Evolutionary conservation across 2,113 vertebrate genomes (phyloP), one percentile per base, ranked within the genome.

Genomic region (Tragulus kanchil): DNA sequence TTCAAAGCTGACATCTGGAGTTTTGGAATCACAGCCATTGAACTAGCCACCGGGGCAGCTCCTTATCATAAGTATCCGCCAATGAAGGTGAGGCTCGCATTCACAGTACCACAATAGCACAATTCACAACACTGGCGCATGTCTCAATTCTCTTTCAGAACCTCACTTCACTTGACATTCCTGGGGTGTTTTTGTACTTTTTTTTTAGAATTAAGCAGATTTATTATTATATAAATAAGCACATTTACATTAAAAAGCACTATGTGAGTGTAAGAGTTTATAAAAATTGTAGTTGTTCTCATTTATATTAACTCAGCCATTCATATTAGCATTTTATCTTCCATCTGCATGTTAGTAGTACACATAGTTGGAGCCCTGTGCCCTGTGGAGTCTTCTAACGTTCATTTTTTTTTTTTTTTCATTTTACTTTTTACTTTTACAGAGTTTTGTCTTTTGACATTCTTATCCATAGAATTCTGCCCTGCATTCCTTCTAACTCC

Each of bases 1-100:
- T 99, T 99, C 98, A 99, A 99, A 98, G 99, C 99, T 48, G 99
- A 99, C 97, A 99, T 99, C 98, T 99, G 99, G 99, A 99, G 99
- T 98, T 99, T 99, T 97, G 99, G 99, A n/a, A 99, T 99, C 97
- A 99, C 99, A 16, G 99, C 99, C 54, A 99, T 99, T 4, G 99
- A 99, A 96, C 97, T 99, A 95, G 99, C 99, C 56, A 99, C 99
- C 0, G 99, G 99, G 65, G 99, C 99, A 11, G 99, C 99, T 90
- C 99, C 99, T 50, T 99, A 99, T 96, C 99, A 99, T 98, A 99
- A 99, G 98, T 99, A 99, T 79, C 99, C 99, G 0, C 99, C 99
- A 0, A 99, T 99, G 99, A 99, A 99, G 99, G 99, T 99, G 78
- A 98, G 98, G 88, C 13, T 56, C 4, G 8, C 6, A 5, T 36